These are phyloP conservation scores for Syncerus caffer DNA, from an alignment of 2,797 vertebrate species.

Conservation along the genomic window DNA sequence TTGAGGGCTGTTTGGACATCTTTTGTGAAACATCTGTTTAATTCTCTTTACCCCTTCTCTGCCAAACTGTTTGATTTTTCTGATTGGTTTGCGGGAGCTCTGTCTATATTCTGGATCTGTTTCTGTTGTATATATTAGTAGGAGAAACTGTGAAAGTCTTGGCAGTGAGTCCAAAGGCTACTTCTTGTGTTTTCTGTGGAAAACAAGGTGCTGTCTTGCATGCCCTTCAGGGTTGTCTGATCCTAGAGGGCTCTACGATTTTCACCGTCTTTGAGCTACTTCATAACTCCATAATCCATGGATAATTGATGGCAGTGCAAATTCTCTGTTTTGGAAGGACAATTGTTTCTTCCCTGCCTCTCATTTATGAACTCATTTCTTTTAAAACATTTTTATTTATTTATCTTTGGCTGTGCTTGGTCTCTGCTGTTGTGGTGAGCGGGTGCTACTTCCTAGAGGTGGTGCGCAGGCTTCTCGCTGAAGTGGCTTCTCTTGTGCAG, in stretches of 20 bases:
- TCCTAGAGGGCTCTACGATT: accelerated
- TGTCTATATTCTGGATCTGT: neutral
- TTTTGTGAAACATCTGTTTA: neutral
- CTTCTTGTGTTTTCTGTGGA: neutral
- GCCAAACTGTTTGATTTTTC: neutral
- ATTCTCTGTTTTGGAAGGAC: neutral
- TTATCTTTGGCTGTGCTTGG: neutral
- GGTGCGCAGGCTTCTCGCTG: neutral
- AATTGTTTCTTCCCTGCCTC: neutral
- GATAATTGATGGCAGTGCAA: too few relatives aligned
- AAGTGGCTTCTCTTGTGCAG: accelerated
- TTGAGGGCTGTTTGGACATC: too few relatives aligned
- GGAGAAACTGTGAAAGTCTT: neutral
- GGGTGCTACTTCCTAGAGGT: accelerated
- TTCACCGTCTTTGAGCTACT: neutral
- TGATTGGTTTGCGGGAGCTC: neutral
- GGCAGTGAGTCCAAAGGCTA: neutral
- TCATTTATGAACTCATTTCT: neutral
- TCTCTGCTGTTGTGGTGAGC: accelerated
- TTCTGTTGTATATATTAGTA: neutral
- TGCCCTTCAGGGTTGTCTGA: accelerated
- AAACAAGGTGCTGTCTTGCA: neutral
- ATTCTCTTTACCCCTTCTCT: neutral
- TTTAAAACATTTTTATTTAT: accelerated
- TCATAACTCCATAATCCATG: neutral